A percentile compares a stretch with the other conserved stretches of the same genome.
These are phyloP conservation scores for Oxycera nigricornis DNA, from an alignment of 2,888 invertebrate species.

Conservation along the genomic window DNA sequence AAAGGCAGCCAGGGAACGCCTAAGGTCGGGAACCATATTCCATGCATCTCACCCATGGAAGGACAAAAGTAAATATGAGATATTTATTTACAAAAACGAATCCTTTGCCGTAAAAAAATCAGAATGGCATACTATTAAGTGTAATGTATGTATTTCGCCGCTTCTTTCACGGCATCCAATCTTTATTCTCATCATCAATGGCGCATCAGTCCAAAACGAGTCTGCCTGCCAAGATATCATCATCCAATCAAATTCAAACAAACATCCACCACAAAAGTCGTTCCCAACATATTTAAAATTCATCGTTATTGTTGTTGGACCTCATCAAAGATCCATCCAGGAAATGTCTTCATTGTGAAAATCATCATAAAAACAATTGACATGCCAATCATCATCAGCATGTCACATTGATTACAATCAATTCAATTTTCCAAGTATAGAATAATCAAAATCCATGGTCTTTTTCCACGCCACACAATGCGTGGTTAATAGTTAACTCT, in stretches of 20 bases:
- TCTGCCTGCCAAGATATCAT: no score
- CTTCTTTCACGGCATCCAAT: no score
- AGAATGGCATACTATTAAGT: no score
- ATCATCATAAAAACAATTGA: constrained; percentile 38
- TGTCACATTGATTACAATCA: constrained; percentile 25
- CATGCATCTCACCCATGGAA: no score
- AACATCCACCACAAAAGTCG: background rate
- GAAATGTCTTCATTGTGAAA: constrained; percentile 39
- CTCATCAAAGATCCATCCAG: constrained; percentile 22
- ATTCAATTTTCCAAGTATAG: constrained; percentile 31
- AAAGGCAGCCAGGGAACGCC: no score
- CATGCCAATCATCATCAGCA: constrained; percentile 33
- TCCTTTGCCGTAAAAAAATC: no score
- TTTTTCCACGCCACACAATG: background rate
- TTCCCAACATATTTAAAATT: background rate
- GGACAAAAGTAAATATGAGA: no score
- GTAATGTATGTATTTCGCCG: no score
- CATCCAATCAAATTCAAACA: background rate
- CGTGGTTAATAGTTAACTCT: background rate
- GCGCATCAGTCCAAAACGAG: no score
- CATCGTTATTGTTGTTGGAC: background rate
- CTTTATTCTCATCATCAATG: no score
- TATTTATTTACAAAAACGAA: no score
- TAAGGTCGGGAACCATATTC: no score
- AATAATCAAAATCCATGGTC: constrained; percentile 18